These are phyloP conservation scores for Mormyrus lacerda DNA, from an alignment of 2,113 vertebrate genomes.

Conservation along the genomic window DNA sequence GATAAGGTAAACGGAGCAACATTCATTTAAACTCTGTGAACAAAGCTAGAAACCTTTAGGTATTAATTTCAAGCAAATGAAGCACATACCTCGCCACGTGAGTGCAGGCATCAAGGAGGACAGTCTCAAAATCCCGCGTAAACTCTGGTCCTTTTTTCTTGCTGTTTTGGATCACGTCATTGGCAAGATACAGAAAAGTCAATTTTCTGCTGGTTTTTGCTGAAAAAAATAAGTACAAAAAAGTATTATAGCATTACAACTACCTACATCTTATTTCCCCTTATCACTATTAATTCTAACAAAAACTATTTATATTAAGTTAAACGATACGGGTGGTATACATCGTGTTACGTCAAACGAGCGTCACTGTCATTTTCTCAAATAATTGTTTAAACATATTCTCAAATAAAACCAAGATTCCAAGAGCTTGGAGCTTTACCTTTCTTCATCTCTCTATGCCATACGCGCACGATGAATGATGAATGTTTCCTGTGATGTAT, in stretches of 20 bases:
- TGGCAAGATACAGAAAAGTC: constrained; percentile 94
- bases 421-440: constrained; percentile 50
- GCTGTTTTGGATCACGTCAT: constrained; percentile 98
- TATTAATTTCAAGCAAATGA: neutral
- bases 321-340: neutral
- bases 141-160: constrained; percentile 98
- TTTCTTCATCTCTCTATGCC: constrained; percentile 93
- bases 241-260: neutral
- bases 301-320: neutral
- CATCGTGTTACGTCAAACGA: neutral
- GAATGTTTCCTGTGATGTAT: constrained; percentile 95
- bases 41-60: neutral
- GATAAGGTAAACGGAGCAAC: neutral
- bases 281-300: neutral
- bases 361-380: neutral
- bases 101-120: constrained; percentile 92
- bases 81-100: constrained; percentile 83
- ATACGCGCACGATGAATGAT: constrained; percentile 79
- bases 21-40: neutral
- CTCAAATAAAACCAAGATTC: neutral
- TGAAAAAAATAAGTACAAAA: constrained; percentile 36
- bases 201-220: constrained; percentile 89
- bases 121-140: constrained; percentile 87
- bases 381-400: neutral
- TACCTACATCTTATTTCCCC: neutral